Percentiles rank a stretch among this genome's conserved stretches.
Conservation (phyloP, 1,140 invertebrate genomes). For the Heterodera carotae region DNA sequence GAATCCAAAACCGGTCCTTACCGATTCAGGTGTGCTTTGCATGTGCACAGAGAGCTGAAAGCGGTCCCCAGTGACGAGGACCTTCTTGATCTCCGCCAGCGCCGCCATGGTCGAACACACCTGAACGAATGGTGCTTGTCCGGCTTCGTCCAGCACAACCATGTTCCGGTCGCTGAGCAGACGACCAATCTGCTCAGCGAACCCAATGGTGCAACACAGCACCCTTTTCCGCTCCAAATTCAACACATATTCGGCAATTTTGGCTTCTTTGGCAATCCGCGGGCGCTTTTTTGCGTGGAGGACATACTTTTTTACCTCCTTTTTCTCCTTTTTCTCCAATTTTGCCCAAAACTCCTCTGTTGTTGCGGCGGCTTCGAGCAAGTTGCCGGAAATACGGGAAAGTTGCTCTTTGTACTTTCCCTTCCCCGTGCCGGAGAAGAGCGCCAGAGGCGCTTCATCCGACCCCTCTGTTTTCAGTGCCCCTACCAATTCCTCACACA, state of each 20-base stretch:
- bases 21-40: neutral
- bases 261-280: neutral
- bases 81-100: neutral
- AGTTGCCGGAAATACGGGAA: neutral
- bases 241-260: neutral
- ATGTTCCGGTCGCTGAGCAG: neutral
- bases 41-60: neutral
- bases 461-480: neutral
- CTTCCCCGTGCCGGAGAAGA: neutral
- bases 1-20: neutral
- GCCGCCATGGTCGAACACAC: neutral
- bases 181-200: conserved; percentile 12
- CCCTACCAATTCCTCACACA: neutral
- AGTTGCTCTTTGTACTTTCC: neutral
- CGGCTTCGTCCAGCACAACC: conserved; percentile 4
- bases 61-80: conserved; percentile 1
- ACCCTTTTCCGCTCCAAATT: neutral
- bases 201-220: neutral
- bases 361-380: neutral
- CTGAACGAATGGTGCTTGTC: neutral
- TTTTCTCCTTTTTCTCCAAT: neutral
- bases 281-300: neutral
- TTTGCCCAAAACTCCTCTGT: neutral
- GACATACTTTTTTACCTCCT: neutral
- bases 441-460: neutral